Percentiles rank a stretch among this genome's conserved stretches.
Evolutionary conservation across 2,888 invertebrate genomes (phyloP).

Genomic region (Lamellibrachia columna): DNA sequence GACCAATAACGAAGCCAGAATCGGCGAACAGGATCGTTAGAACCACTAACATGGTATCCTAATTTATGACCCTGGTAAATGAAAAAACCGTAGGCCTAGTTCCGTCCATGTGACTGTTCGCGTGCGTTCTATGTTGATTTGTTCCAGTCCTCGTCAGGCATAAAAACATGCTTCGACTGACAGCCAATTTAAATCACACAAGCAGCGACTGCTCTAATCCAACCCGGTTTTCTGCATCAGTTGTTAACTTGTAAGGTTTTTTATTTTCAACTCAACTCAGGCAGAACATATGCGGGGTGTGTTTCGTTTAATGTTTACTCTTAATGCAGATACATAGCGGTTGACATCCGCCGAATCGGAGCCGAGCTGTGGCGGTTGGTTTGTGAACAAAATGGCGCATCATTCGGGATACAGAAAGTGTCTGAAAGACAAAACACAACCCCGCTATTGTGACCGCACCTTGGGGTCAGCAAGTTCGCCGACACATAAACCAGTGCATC

Average conservation of each 20-base stretch:
- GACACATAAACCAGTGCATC: neutral
- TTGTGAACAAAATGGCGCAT: neutral
- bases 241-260: neutral
- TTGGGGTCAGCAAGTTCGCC: neutral
- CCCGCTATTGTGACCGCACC: neutral
- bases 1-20: too few relatives aligned
- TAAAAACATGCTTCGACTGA: neutral
- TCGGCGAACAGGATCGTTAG: too few relatives aligned
- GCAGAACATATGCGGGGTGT: neutral
- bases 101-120: neutral
- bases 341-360: neutral
- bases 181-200: neutral
- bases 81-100: neutral
- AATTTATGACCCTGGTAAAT: neutral
- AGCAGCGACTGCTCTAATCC: neutral
- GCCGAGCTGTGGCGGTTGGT: neutral
- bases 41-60: neutral
- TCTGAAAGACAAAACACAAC: neutral
- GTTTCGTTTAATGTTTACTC: neutral
- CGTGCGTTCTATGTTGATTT: neutral
- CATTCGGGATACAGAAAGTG: neutral
- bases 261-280: neutral
- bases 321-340: neutral
- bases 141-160: neutral
- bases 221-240: neutral